Evolutionary conservation across 2,113 vertebrate genomes (phyloP).

Genomic region (Pica pica): DNA sequence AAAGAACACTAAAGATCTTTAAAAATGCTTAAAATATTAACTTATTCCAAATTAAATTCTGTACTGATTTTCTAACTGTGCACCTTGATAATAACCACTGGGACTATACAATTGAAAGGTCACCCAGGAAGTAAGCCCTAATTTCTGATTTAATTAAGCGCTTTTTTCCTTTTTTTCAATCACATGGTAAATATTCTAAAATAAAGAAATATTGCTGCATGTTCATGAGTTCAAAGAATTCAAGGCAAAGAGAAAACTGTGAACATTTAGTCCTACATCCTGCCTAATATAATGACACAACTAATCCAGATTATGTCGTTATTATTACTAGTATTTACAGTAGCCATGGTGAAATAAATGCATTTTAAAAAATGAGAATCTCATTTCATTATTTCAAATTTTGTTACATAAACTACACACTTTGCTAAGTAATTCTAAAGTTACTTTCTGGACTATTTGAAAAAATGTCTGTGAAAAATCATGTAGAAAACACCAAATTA

Average conservation of each 20-base stretch:
- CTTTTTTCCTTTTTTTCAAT: not conserved
- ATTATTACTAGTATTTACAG: not conserved
- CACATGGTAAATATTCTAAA: not conserved
- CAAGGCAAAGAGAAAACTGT: not conserved
- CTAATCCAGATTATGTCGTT: not conserved
- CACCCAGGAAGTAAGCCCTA: not conserved
- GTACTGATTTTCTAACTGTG: not conserved
- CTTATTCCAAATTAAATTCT: not conserved
- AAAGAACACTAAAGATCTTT: not conserved
- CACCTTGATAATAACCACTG: not conserved
- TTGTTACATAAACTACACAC: not conserved
- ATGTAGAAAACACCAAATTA: not conserved
- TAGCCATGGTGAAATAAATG: not conserved
- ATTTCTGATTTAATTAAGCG: not conserved
- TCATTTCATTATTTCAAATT: not conserved
- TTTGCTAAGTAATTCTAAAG: not conserved
- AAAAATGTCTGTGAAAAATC: not conserved
- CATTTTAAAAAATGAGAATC: not conserved
- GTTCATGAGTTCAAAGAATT: not conserved
- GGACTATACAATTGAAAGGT: not conserved
- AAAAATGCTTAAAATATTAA: not conserved
- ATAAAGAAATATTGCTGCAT: not conserved
- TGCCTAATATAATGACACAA: not conserved
- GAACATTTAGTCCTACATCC: not conserved
- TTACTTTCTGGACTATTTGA: not conserved